phyloP scores from a whole-genome alignment of 92 coral and sea anemone species.

The Actinostola sp. region DNA sequence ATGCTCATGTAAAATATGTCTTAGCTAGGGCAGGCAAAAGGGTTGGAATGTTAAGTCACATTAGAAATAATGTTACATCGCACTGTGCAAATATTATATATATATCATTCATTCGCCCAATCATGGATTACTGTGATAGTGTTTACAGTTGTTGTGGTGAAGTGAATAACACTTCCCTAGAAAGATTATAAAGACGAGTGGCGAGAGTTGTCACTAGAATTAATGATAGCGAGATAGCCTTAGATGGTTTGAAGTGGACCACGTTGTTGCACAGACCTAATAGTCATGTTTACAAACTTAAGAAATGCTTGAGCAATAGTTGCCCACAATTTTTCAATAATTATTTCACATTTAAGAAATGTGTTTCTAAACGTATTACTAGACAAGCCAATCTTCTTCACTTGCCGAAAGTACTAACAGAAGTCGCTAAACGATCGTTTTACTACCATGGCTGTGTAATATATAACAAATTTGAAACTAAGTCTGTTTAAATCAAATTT shows the following conservation, averaged over 20 bases:
- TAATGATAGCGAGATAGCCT: conserved; percentile 16
- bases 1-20: no score
- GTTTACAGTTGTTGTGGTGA: conserved; percentile 54
- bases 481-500: no score
- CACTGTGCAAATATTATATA: conserved; percentile 46
- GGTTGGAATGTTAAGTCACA: conserved; percentile 49
- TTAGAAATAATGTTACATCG: conserved; percentile 26
- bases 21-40: conserved; percentile 47
- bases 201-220: conserved; percentile 15
- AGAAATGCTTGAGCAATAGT: background rate
- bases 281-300: background rate
- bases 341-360: conserved; percentile 9
- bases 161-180: conserved; percentile 20
- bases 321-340: background rate
- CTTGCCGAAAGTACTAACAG: background rate
- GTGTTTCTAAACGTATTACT: background rate
- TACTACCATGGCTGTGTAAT: conserved; percentile 3
- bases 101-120: conserved; percentile 37
- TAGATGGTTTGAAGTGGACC: conserved; percentile 36
- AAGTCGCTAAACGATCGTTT: conserved; percentile 1
- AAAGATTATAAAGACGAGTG: conserved; percentile 32
- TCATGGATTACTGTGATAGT: conserved; percentile 42
- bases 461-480: no score
- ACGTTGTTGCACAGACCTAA: background rate
- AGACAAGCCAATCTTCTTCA: background rate